These are phyloP conservation scores for Lepidotrigona ventralis DNA, from an alignment of 1,140 invertebrate species.

Conservation along the genomic window DNA sequence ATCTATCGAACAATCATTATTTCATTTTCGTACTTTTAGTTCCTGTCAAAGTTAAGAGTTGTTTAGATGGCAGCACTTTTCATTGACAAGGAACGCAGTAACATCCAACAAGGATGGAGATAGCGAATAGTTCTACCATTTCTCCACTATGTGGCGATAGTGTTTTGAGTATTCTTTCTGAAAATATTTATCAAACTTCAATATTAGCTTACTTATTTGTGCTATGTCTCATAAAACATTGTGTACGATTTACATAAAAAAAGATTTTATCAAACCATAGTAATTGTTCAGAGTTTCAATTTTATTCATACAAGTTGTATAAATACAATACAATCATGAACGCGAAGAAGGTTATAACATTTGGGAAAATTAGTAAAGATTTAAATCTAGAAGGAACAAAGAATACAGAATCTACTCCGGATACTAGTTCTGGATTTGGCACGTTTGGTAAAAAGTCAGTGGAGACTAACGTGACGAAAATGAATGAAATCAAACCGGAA, in stretches of 20 bases:
- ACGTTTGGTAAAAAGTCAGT: conserved; percentile 81
- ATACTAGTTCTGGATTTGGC: conserved; percentile 81
- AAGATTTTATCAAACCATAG: neutral
- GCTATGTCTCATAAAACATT: neutral
- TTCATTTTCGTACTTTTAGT: too few species aligned
- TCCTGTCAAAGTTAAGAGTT: too few species aligned
- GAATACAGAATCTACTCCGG: conserved; percentile 51
- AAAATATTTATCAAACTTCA: neutral
- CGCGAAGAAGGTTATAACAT: conserved; percentile 78
- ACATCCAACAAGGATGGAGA: too few species aligned
- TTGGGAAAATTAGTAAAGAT: conserved; percentile 80
- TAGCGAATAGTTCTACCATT: too few species aligned
- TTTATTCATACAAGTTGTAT: neutral
- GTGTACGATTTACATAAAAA: neutral
- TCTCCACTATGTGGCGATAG: too few species aligned
- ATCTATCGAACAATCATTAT: too few species aligned
- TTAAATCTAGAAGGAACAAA: conserved; percentile 65
- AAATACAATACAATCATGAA: conserved; percentile 41
- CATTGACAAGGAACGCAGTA: too few species aligned
- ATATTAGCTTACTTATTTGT: neutral
- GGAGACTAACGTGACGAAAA: conserved; percentile 77
- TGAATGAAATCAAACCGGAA: conserved; percentile 82
- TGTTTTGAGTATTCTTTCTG: too few species aligned
- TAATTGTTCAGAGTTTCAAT: too few species aligned
- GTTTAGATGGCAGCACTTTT: too few species aligned